These are phyloP conservation scores for Oscheius myriophilus DNA, from an alignment of 2,888 invertebrate genomes.

Conservation along the genomic window DNA sequence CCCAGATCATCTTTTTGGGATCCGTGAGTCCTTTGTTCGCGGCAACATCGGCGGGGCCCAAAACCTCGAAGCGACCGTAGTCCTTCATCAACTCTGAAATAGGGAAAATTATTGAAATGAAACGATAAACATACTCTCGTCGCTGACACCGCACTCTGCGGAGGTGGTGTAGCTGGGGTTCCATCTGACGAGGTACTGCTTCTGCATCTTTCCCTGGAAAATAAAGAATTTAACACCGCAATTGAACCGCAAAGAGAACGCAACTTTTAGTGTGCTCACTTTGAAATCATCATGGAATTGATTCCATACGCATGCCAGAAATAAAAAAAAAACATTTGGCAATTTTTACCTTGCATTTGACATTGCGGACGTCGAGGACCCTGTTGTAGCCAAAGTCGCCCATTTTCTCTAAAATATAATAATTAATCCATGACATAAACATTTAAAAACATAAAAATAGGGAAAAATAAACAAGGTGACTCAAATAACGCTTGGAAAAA, in stretches of 20 bases:
- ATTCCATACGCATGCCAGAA: too few species aligned
- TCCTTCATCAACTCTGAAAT: conserved; percentile 9
- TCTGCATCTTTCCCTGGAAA: conserved; percentile 5
- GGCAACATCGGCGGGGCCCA: conserved; percentile 10
- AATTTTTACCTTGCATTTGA: too few species aligned
- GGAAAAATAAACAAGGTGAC: too few species aligned
- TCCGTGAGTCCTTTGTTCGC: not conserved
- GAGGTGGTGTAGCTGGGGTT: not conserved
- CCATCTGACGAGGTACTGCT: conserved; percentile 14
- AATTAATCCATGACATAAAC: too few species aligned
- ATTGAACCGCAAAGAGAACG: too few species aligned
- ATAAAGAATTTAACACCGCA: not conserved
- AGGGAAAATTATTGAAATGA: not conserved
- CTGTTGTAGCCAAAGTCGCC: too few species aligned
- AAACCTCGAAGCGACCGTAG: not conserved
- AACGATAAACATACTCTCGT: not conserved
- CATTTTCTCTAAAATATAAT: too few species aligned
- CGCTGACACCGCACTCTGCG: not conserved
- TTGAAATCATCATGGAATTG: too few species aligned
- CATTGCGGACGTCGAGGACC: too few species aligned
- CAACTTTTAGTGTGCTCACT: too few species aligned
- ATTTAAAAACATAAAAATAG: too few species aligned
- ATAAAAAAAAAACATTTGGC: not conserved
- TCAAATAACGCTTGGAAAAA: too few species aligned
- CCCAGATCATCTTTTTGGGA: conserved; percentile 12